Conservation (phyloP, 1,140 invertebrate species). For the Bradynema listronoti region DNA sequence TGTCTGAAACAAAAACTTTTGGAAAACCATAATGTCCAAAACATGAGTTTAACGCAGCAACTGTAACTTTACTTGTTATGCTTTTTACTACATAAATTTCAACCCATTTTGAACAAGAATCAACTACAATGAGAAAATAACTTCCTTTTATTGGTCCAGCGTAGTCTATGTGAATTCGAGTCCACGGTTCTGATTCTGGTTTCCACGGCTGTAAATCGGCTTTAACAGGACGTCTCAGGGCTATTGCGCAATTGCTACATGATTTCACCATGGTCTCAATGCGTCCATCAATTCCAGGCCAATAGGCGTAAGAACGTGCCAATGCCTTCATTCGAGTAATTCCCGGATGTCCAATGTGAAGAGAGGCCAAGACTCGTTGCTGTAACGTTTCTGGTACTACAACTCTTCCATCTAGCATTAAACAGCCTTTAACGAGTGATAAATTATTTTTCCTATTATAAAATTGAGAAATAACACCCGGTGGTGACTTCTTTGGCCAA, state of each 20-base stretch:
- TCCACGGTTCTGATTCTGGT: conserved; percentile 8
- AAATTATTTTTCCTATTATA: too few relatives aligned
- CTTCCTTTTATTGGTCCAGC: too few relatives aligned
- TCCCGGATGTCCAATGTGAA: conserved; percentile 62
- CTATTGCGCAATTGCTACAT: conserved; percentile 1
- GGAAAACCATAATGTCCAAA: too few relatives aligned
- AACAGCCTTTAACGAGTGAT: not conserved
- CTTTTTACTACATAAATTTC: too few relatives aligned
- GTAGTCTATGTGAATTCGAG: conserved; percentile 13
- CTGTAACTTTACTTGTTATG: too few relatives aligned
- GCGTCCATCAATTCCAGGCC: conserved; percentile 15
- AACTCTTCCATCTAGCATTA: conserved; percentile 53
- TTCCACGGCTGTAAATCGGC: conserved; percentile 10
- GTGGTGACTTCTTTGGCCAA: not conserved
- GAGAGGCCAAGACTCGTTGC: conserved; percentile 55
- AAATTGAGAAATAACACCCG: too few relatives aligned
- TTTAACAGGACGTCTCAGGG: conserved; percentile 8
- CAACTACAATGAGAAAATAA: too few relatives aligned
- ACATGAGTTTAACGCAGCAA: too few relatives aligned
- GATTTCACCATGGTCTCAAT: conserved; percentile 14
- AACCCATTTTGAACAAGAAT: too few relatives aligned
- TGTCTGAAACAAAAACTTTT: too few relatives aligned
- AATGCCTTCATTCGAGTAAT: conserved; percentile 63
- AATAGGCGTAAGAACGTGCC: conserved; percentile 51
- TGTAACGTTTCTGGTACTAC: conserved; percentile 59